Evolutionary conservation across 1,140 invertebrate genomes (phyloP).

Genomic region (Brachionus paranguensis): DNA sequence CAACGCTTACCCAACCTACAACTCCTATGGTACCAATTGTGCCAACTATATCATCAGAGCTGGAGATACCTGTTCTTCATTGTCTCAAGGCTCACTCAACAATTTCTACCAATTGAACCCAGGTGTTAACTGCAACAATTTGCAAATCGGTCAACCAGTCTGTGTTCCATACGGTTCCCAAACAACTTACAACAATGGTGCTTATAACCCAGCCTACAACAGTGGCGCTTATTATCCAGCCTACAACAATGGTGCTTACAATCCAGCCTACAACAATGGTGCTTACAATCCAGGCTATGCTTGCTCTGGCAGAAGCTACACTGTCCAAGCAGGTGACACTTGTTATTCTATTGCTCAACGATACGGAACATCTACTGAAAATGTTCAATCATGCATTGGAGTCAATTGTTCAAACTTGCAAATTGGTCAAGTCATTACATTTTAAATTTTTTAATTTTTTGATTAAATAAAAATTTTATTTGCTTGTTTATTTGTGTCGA

Average conservation of each 20-base stretch:
- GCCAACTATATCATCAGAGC: neutral
- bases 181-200: neutral
- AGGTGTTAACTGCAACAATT: neutral
- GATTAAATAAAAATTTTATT: too few relatives aligned
- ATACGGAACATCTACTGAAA: neutral
- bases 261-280: neutral
- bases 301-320: neutral
- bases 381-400: conserved; percentile 21
- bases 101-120: neutral
- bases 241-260: neutral
- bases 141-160: neutral
- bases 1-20: neutral
- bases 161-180: neutral
- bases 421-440: neutral
- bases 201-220: neutral
- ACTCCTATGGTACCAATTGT: neutral
- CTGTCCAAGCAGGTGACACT: conserved; percentile 10
- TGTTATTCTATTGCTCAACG: conserved; percentile 14
- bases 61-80: neutral
- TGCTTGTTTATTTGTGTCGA: too few relatives aligned
- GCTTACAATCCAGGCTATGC: conserved; percentile 1
- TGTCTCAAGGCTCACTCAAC: neutral
- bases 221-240: neutral
- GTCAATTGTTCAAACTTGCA: neutral
- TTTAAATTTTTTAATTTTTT: neutral